Percentiles rank a stretch among this genome's conserved stretches.
These are phyloP conservation scores for Gnathonemus echidnorhynchus DNA, from an alignment of 2,113 vertebrate genomes.

Conservation along the genomic window DNA sequence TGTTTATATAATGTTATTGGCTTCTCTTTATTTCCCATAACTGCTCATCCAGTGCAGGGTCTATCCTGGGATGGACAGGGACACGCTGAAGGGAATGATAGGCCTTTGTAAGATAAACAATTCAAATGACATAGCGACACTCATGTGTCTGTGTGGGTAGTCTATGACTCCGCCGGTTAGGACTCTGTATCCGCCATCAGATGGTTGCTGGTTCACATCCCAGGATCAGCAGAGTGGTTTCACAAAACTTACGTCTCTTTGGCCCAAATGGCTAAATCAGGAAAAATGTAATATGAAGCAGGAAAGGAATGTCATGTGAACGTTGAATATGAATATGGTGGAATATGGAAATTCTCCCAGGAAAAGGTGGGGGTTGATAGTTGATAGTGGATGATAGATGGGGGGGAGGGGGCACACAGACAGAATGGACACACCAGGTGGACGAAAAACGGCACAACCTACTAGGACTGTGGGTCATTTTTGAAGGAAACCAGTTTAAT, in stretches of 20 bases:
- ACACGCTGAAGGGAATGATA: neutral
- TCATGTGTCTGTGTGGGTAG: neutral
- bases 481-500: neutral
- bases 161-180: neutral
- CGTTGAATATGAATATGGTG: no score
- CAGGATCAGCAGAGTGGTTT: neutral
- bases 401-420: neutral
- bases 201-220: neutral
- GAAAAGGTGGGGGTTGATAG: no score
- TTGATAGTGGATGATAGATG: no score
- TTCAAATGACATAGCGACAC: neutral
- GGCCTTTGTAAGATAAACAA: neutral
- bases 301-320: neutral
- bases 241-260: neutral
- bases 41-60: neutral
- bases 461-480: neutral
- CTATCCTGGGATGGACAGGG: neutral
- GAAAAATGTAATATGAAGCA: neutral
- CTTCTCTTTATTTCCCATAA: neutral
- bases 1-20: neutral
- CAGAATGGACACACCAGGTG: neutral
- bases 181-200: neutral
- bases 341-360: no score
- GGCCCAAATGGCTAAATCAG: neutral
- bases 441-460: no score